Base-by-base conservation (phyloP, 2,113 vertebrate genomes). In the Tychaedon coryphoeus region DNA sequence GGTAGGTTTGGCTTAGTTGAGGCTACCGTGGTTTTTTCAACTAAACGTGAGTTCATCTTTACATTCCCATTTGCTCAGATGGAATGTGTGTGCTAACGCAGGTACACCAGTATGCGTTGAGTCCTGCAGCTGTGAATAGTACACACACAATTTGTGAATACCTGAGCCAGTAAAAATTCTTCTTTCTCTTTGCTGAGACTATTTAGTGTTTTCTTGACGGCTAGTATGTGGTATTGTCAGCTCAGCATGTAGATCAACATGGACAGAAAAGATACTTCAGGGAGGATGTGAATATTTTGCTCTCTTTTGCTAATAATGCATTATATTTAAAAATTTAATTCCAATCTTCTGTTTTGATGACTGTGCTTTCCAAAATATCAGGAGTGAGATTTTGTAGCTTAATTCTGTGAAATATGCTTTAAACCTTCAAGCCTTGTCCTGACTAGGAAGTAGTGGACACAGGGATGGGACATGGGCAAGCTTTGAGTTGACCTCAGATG, bases 61-160 rank as follows among this genome's bases (percentile, higher is more conserved):
- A 17, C 7, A 7, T 71, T 86, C 8, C 16, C n/a, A 14, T 81
- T 81, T 89, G 24, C 13, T 66, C 29, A 28, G 5, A 10, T 60
- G 34, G 66, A 42, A 11, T 4, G 10, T 14, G 3, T 34, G 2
- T 29, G 16, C 47, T 29, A 38, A 8, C 15, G 23, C 45, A 5
- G 5, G 14, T 56, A 8, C 33, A 54, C 9, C 12, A 50, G 7
- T 14, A 0, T 3, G 14, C 7, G 1, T 11, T 19, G 47, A 61
- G 71, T 67, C 60, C 36, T 73, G 4, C 3, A 14, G 19, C 48
- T 87, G n/a, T 12, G 58, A 22, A 20, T 18, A 58, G 28, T 69
- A 29, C 42, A 22, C 7, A 2, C 0, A 1, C 33, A 67, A 3
- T 85, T 58, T 64, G 53, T 0, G 0, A 83, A 51, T 72, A 56